Evolutionary conservation across 2,113 vertebrate genomes (phyloP).

Genomic region (Excalfactoria chinensis): DNA sequence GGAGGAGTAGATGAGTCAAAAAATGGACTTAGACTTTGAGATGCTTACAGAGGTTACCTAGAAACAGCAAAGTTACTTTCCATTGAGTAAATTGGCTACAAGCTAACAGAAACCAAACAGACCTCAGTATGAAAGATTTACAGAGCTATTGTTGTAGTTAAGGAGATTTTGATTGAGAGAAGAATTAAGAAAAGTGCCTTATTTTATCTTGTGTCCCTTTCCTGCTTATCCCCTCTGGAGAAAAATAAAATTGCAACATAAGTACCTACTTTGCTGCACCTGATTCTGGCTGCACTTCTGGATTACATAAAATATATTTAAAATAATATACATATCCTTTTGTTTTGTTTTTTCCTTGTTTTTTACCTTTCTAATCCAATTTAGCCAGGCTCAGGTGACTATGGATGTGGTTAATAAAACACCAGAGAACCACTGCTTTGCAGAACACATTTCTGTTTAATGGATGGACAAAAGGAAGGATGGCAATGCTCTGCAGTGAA

Average conservation of each 20-base stretch:
- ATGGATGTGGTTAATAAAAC: neutral
- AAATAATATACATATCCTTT: neutral
- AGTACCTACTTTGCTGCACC: neutral
- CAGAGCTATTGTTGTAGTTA: neutral
- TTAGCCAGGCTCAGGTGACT: neutral
- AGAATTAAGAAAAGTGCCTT: neutral
- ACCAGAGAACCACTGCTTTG: neutral
- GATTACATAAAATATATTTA: neutral
- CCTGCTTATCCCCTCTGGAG: neutral
- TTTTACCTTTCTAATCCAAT: neutral
- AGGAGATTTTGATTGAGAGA: neutral
- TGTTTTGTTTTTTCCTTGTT: too few species aligned
- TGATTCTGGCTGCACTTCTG: neutral
- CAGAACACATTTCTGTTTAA: neutral
- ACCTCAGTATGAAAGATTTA: rapidly evolving
- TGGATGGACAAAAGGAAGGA: neutral
- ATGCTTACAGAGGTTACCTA: neutral
- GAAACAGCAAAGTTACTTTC: neutral
- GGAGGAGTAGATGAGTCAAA: too few species aligned
- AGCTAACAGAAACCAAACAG: neutral
- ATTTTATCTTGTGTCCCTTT: neutral
- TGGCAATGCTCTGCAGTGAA: neutral
- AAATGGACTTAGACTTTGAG: neutral
- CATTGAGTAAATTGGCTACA: neutral
- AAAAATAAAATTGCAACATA: neutral